phyloP scores from a whole-genome alignment of 1,140 invertebrate species.

The Cydia strobilella region DNA sequence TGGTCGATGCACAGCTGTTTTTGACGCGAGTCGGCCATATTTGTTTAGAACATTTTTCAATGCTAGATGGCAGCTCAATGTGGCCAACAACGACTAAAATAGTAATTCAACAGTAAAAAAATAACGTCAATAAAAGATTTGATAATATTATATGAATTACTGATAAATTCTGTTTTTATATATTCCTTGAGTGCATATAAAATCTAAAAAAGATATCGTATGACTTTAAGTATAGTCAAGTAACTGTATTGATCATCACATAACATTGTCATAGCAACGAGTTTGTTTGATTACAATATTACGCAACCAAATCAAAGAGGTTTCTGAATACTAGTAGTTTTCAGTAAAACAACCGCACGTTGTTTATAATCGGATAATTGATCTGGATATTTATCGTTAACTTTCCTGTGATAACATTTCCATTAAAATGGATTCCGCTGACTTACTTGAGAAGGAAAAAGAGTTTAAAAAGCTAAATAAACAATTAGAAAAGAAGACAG shows the following conservation, averaged over 20 bases:
- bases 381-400: not conserved
- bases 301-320: constrained; percentile 39
- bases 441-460: constrained; percentile 68
- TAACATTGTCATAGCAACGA: constrained; percentile 46
- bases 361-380: not conserved
- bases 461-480: constrained; percentile 74
- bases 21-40: constrained; percentile 53
- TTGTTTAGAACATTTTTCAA: constrained; percentile 40
- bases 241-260: constrained; percentile 38
- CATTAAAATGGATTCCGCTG: constrained; percentile 57
- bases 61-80: constrained; percentile 59
- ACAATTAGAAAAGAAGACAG: constrained; percentile 71
- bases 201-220: not conserved
- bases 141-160: not conserved
- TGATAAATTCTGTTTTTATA: not conserved
- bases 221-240: constrained; percentile 8
- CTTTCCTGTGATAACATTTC: not conserved
- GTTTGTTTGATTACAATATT: constrained; percentile 42
- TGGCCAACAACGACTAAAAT: constrained; percentile 55
- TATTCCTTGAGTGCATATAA: not conserved
- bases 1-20: constrained; percentile 72
- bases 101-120: not conserved
- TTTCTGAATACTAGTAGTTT: not conserved
- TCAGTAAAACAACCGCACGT: not conserved
- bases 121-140: not conserved